These are phyloP conservation scores for Cerceris rybyensis DNA, from an alignment of 2,888 invertebrate species.

Conservation along the genomic window DNA sequence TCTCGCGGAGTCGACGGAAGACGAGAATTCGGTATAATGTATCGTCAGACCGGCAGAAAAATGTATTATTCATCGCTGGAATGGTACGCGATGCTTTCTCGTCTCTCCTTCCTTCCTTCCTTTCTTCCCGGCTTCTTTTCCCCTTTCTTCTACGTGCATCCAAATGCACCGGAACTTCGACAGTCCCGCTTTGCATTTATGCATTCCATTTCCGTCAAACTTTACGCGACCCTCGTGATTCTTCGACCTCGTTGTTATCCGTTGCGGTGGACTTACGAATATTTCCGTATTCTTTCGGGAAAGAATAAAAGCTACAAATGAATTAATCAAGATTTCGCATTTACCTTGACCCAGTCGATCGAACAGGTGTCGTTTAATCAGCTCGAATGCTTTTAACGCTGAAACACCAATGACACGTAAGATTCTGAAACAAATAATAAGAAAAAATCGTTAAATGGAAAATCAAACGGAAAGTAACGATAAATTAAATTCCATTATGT, in stretches of 20 bases:
- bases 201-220: neutral
- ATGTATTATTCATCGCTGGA: conserved; percentile 79
- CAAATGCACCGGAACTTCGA: conserved; percentile 38
- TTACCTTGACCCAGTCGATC: no score
- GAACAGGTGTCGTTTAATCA: no score
- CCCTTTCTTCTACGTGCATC: conserved; percentile 12
- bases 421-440: neutral
- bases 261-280: neutral
- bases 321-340: no score
- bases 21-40: conserved; percentile 74
- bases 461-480: neutral
- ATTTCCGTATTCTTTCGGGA: neutral
- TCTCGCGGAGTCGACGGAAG: conserved; percentile 10
- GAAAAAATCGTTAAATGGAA: neutral
- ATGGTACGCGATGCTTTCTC: conserved; percentile 27
- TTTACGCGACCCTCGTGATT: neutral
- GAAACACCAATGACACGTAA: neutral
- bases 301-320: no score
- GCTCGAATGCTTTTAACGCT: no score
- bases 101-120: neutral
- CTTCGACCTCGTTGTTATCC: neutral
- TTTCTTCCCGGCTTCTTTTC: neutral
- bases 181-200: conserved; percentile 13
- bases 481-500: conserved; percentile 2
- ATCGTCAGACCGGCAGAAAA: conserved; percentile 70